phyloP scores from a whole-genome alignment of 2,888 invertebrate genomes.

The Proisotoma minuta region DNA sequence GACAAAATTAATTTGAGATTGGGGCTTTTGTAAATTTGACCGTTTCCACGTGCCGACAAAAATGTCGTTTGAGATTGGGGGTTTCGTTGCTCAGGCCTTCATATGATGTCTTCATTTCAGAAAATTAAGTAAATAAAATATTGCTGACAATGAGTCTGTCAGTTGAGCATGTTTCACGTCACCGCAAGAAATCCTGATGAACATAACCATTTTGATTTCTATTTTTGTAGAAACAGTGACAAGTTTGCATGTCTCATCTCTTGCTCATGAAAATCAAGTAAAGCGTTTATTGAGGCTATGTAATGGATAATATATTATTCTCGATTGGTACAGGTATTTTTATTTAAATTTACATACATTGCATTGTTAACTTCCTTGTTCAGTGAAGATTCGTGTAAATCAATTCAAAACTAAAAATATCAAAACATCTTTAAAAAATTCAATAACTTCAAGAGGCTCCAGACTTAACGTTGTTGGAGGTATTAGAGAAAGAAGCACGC shows the following conservation, averaged over 20 bases:
- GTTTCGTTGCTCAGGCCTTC: too few species aligned
- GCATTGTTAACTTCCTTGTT: background rate
- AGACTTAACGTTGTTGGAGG: background rate
- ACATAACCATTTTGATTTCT: background rate
- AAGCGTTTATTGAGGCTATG: background rate
- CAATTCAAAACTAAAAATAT: background rate
- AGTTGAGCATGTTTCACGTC: constrained; percentile 3
- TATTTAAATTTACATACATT: background rate
- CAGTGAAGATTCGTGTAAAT: background rate
- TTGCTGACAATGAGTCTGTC: constrained; percentile 9
- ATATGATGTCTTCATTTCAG: constrained; percentile 12
- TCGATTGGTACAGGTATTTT: background rate
- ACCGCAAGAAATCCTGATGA: background rate
- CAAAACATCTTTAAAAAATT: background rate
- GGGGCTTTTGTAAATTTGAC: too few species aligned
- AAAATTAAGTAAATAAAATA: constrained; percentile 13
- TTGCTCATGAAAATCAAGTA: background rate
- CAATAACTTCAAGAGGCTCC: background rate
- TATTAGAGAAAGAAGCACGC: background rate
- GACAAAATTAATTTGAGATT: too few species aligned
- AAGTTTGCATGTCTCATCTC: background rate
- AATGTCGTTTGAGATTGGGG: too few species aligned
- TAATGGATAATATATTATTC: background rate
- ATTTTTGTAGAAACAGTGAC: background rate
- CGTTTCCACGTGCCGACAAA: too few species aligned